Evolutionary conservation across 2,888 invertebrate species (phyloP), one percentile per base, ranked within the genome.

Genomic region (Calliopum simillimum): DNA sequence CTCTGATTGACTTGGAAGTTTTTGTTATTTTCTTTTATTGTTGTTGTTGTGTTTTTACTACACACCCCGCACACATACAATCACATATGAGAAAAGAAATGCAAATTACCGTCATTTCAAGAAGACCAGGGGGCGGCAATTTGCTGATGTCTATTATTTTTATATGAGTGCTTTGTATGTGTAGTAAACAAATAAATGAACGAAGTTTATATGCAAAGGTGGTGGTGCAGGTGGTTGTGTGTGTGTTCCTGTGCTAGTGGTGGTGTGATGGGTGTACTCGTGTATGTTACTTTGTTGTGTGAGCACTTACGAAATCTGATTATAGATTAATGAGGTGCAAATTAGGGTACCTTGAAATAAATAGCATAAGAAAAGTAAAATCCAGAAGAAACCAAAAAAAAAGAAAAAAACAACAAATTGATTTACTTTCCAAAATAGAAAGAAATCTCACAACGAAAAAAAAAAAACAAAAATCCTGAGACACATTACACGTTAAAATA

Each of bases 341-440:
- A 61, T 61, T 14, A 61, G 61, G 61, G 61, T 61, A 44, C 25
- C 33, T 58, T 33, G 19, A 46, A 46, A 23, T 21, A 33, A 44
- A 19, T 44, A 44, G 33, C 44, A 19, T 21, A 56, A 46, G 46
- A 33, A 75, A 75, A 76, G 23, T 53, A 19, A 78, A 73, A 76
- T 75, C 75, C 78, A 77, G 70, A 69, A 4, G 71, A 56, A 68
- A 68, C 68, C 69, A 75, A 77, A 76, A 80, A 71, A 73, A 70
- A 78, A 77, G 25, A 46, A 21, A 46, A 79, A 47, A 75, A 79
- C 80, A 79, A 80, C 80, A 33, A 33, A 33, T 33, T 33, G 33
- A 78, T 78, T 70, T 78, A 51, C 65, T 58, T 25, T 58, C 4
- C 25, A 8, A 58, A 25, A 16, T 16, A 33, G 23, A 59, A 59